A percentile compares a stretch with the other conserved stretches of the same genome.
These are phyloP conservation scores for Ricordea florida DNA, from an alignment of 92 coral and sea anemone species.

Conservation along the genomic window DNA sequence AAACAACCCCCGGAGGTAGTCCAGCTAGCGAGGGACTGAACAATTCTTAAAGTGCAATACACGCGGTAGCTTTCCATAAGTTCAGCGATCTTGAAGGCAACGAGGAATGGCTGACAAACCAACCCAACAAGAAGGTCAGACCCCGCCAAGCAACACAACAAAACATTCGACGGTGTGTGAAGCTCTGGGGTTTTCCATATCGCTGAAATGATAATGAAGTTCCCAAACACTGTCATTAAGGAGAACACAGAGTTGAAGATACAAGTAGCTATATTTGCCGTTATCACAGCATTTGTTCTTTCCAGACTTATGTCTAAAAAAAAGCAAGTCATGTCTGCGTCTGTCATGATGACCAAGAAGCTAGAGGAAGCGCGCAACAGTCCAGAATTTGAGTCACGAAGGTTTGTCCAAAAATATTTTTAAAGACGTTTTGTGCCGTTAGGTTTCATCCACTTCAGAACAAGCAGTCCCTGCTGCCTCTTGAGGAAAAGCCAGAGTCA, in stretches of 20 bases:
- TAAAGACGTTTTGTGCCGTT: no score
- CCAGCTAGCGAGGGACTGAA: constrained; percentile 37
- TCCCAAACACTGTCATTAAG: background rate
- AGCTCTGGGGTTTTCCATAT: background rate
- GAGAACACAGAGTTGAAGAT: constrained; percentile 3
- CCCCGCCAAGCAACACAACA: background rate
- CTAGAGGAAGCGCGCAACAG: background rate
- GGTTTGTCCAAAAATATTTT: no score
- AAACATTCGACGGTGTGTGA: background rate
- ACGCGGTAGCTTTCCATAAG: background rate
- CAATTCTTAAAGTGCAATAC: constrained; percentile 14
- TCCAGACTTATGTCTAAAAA: background rate
- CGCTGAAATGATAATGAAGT: background rate
- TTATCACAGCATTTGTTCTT: background rate
- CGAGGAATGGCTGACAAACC: constrained; percentile 34
- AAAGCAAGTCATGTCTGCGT: background rate
- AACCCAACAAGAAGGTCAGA: constrained; percentile 8
- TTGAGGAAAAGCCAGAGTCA: no score
- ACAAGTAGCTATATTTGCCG: background rate
- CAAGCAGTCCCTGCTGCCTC: no score
- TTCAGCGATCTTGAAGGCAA: constrained; percentile 29
- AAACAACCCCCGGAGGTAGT: constrained; percentile 21
- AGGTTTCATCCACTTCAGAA: no score
- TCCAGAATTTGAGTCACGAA: no score
- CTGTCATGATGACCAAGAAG: background rate